Conservation (phyloP, 37 sponge, comb jelly and placozoan species). For the Cliona cf. orientalis region DNA sequence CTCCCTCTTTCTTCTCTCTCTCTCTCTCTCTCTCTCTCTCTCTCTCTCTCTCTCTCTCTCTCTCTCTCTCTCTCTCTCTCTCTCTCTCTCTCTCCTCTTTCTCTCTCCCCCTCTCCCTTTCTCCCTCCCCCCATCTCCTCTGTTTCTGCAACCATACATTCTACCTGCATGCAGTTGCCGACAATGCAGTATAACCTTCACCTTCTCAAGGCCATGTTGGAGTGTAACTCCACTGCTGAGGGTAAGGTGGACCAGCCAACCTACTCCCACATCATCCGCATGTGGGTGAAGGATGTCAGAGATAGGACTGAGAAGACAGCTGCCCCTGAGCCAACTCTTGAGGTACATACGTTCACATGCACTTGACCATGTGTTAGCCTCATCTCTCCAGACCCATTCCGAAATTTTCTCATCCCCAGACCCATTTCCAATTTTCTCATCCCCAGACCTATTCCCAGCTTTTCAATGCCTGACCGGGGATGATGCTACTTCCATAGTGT, state of each 20-base stretch:
- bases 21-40: not conserved
- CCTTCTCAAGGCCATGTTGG: conserved; percentile 59
- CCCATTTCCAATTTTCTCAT: not conserved
- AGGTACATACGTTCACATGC: too few relatives aligned
- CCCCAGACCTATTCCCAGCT: too few relatives aligned
- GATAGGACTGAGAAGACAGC: conserved; percentile 10
- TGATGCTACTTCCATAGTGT: not conserved
- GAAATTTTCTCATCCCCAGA: not conserved
- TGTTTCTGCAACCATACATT: not conserved
- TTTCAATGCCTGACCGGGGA: not conserved
- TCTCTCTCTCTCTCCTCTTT: not conserved
- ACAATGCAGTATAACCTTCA: conserved; percentile 52
- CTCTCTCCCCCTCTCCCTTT: not conserved
- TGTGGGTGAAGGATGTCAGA: conserved; percentile 62
- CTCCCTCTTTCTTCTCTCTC: not conserved
- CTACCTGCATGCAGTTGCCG: conserved; percentile 5
- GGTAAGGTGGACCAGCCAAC: conserved; percentile 30
- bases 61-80: not conserved
- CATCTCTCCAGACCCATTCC: too few relatives aligned
- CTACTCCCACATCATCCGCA: conserved; percentile 51
- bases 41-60: not conserved
- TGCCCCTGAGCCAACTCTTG: not conserved
- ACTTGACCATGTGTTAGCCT: too few relatives aligned
- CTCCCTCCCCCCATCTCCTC: not conserved
- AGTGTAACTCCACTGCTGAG: conserved; percentile 21